Evolutionary conservation across 1,140 invertebrate genomes (phyloP).

Genomic region (Asbolus verrucosus): DNA sequence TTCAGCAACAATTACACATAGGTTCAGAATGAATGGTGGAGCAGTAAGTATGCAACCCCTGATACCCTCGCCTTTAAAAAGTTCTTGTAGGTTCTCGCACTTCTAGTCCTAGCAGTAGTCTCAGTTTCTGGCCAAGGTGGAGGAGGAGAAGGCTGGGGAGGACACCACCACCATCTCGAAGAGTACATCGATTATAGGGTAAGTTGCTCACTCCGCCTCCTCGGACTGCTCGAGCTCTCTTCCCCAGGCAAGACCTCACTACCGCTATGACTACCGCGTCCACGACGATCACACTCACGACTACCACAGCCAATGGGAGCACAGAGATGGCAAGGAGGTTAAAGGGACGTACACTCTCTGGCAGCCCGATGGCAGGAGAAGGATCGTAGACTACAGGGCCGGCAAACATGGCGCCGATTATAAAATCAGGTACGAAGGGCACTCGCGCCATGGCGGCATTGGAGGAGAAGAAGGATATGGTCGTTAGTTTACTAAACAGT

Average conservation of each 20-base stretch:
- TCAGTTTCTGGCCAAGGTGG: slow-evolving; percentile 53
- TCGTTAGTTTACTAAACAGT: too few relatives aligned
- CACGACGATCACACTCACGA: slow-evolving; percentile 63
- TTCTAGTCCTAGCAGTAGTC: slow-evolving; percentile 51
- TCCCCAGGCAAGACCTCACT: slow-evolving; percentile 63
- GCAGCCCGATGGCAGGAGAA: slow-evolving; percentile 76
- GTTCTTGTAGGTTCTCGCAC: slow-evolving; percentile 49
- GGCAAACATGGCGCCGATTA: slow-evolving; percentile 81
- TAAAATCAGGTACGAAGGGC: slow-evolving; percentile 70
- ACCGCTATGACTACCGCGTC: slow-evolving; percentile 64
- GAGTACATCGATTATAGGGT: slow-evolving; percentile 55
- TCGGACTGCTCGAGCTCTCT: too few relatives aligned
- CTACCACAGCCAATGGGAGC: slow-evolving; percentile 63
- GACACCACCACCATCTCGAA: slow-evolving; percentile 48
- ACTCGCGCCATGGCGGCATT: slow-evolving; percentile 52
- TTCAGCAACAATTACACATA: slow-evolving; percentile 51
- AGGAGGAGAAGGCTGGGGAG: slow-evolving; percentile 43
- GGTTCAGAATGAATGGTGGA: slow-evolving; percentile 53
- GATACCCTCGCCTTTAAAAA: neutral
- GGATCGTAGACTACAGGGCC: slow-evolving; percentile 80
- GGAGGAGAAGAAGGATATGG: too few relatives aligned
- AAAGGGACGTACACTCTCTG: slow-evolving; percentile 72
- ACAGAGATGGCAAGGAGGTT: slow-evolving; percentile 58
- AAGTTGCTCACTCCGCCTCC: too few relatives aligned
- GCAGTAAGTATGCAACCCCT: slow-evolving; percentile 51